Evolutionary conservation across 1,140 invertebrate species (phyloP).

Genomic region (Papilio dardanus): DNA sequence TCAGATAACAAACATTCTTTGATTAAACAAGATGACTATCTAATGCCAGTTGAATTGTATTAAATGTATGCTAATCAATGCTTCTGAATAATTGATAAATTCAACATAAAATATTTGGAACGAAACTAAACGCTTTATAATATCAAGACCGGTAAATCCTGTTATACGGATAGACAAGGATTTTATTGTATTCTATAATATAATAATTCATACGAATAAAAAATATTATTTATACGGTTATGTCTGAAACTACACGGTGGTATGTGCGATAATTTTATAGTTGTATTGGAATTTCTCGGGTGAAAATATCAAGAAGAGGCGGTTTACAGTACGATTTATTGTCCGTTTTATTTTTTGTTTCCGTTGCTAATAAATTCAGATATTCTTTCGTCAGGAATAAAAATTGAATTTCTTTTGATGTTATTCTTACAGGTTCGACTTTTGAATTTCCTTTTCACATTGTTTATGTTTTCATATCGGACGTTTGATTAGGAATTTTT

Average conservation of each 20-base stretch:
- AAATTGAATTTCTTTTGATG: slow-evolving; percentile 57
- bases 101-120: not conserved
- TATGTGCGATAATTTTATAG: slow-evolving; percentile 72
- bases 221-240: slow-evolving; percentile 58
- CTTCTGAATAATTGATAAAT: slow-evolving; percentile 11
- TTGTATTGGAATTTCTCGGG: slow-evolving; percentile 66
- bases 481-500: slow-evolving; percentile 40
- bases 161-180: slow-evolving; percentile 52
- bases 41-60: not conserved
- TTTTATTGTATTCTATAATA: slow-evolving; percentile 68
- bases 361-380: slow-evolving; percentile 62
- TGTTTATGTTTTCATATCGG: slow-evolving; percentile 43
- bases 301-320: slow-evolving; percentile 69
- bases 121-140: slow-evolving; percentile 36
- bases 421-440: slow-evolving; percentile 39
- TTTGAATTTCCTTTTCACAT: slow-evolving; percentile 44
- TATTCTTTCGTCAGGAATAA: slow-evolving; percentile 53
- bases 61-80: not conserved
- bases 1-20: slow-evolving; percentile 10
- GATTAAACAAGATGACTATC: slow-evolving; percentile 9
- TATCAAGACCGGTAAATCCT: slow-evolving; percentile 51
- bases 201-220: slow-evolving; percentile 72
- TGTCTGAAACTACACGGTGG: slow-evolving; percentile 53
- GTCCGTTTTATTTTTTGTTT: slow-evolving; percentile 70
- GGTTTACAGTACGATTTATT: slow-evolving; percentile 66